Percentiles rank a stretch among this genome's conserved stretches.
These are phyloP conservation scores for Platypus cylindrus DNA, from an alignment of 2,888 invertebrate genomes.

Conservation along the genomic window DNA sequence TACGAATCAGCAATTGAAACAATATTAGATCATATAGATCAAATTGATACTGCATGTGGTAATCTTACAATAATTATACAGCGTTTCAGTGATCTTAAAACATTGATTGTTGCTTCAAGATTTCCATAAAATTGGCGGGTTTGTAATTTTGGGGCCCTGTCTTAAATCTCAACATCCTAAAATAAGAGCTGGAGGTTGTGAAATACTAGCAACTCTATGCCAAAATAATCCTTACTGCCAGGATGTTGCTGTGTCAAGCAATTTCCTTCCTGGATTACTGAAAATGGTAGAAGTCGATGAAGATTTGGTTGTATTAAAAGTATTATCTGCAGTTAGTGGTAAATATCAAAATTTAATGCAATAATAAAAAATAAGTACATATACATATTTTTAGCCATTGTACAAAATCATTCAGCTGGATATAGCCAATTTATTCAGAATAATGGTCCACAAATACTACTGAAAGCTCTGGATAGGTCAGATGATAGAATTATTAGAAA, in stretches of 20 bases:
- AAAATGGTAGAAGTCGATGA: slow-evolving; percentile 42
- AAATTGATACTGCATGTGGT: slow-evolving; percentile 72
- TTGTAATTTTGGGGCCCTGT: slow-evolving; percentile 55
- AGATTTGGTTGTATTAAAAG: slow-evolving; percentile 52
- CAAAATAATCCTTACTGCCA: slow-evolving; percentile 85
- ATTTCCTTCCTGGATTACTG: slow-evolving; percentile 51
- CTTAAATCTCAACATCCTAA: slow-evolving; percentile 47
- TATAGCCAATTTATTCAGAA: slow-evolving; percentile 46
- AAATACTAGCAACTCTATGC: slow-evolving; percentile 61
- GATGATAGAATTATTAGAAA: slow-evolving; percentile 53
- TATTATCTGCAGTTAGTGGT: slow-evolving; percentile 67
- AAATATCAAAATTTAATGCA: too few species aligned
- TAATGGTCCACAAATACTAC: slow-evolving; percentile 49
- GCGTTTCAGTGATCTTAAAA: background rate
- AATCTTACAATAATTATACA: slow-evolving; percentile 13
- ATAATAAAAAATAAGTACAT: too few species aligned
- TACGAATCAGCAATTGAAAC: slow-evolving; percentile 52
- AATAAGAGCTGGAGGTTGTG: slow-evolving; percentile 51
- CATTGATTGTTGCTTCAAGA: slow-evolving; percentile 37
- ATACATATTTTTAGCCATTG: slow-evolving; percentile 30
- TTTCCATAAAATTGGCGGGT: slow-evolving; percentile 76
- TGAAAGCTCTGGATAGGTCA: slow-evolving; percentile 44
- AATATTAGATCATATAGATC: slow-evolving; percentile 56
- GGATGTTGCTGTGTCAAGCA: slow-evolving; percentile 49
- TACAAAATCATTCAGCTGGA: slow-evolving; percentile 49